These are phyloP conservation scores for Ormyrus thymus DNA, from an alignment of 2,888 invertebrate species.

Conservation along the genomic window DNA sequence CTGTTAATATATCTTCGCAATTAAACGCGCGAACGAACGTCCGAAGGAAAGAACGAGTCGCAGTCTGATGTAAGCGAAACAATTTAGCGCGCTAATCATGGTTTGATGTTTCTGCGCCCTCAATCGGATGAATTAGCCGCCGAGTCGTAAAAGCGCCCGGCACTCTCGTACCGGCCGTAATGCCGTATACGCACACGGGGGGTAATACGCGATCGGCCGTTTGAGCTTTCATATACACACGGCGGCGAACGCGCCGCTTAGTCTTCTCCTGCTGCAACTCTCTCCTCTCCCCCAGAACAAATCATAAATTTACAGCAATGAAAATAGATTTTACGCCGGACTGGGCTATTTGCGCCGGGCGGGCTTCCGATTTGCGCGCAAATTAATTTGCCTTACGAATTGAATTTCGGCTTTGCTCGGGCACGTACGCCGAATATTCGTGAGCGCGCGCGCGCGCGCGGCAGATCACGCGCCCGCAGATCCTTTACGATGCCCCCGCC, in stretches of 20 bases:
- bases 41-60: neutral
- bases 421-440: neutral
- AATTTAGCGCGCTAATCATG: slow-evolving; percentile 19
- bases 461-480: slow-evolving; percentile 41
- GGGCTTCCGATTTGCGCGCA: slow-evolving; percentile 37
- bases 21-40: too few relatives aligned
- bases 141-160: slow-evolving; percentile 45
- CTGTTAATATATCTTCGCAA: too few relatives aligned
- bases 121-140: slow-evolving; percentile 59
- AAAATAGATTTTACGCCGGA: slow-evolving; percentile 35
- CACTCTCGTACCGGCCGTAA: neutral
- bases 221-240: neutral
- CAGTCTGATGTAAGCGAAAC: neutral
- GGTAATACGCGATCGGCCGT: neutral
- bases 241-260: neutral
- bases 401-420: slow-evolving; percentile 37
- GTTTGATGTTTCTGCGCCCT: slow-evolving; percentile 34
- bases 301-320: slow-evolving; percentile 40
- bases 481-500: slow-evolving; percentile 45
- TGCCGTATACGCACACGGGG: neutral
- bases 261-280: too few relatives aligned
- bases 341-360: slow-evolving; percentile 12
- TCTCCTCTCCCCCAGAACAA: neutral
- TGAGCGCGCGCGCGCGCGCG: neutral
- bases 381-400: slow-evolving; percentile 50